Percentiles rank a stretch among this genome's conserved stretches.
Conservation (phyloP, 2,113 vertebrate species). For the Natator depressus region DNA sequence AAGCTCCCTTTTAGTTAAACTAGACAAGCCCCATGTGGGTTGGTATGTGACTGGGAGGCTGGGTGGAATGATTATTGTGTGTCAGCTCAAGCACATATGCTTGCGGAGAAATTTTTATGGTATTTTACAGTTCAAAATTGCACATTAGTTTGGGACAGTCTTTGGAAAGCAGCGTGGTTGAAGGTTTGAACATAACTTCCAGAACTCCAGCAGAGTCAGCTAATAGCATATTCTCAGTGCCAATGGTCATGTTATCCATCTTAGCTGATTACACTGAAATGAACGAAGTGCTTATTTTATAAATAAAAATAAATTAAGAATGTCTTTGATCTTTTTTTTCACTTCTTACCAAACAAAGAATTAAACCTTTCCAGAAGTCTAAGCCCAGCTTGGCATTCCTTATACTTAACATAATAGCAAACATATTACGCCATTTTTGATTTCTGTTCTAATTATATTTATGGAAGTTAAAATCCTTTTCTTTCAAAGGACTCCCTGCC, state of each 20-base stretch:
- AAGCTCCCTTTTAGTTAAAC: fast-evolving
- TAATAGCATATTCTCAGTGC: neutral
- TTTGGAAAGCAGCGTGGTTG: neutral
- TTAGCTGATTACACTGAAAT: neutral
- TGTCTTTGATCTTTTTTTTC: neutral
- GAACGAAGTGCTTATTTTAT: neutral
- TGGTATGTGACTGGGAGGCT: neutral
- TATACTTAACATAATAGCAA: neutral
- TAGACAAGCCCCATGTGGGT: fast-evolving
- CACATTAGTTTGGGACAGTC: fast-evolving
- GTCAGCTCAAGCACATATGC: neutral
- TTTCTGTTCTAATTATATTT: neutral
- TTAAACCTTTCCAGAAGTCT: neutral
- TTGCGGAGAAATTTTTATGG: neutral
- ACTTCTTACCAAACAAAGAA: neutral
- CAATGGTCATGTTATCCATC: neutral
- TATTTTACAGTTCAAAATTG: neutral
- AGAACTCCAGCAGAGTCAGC: neutral
- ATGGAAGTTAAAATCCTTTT: neutral
- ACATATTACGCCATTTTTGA: neutral
- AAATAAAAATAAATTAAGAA: neutral
- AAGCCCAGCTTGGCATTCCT: neutral
- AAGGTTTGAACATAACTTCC: neutral
- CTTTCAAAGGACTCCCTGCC: neutral
- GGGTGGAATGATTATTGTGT: neutral